phyloP scores from a whole-genome alignment of 1,140 invertebrate species.

The Monomorium pharaonis region DNA sequence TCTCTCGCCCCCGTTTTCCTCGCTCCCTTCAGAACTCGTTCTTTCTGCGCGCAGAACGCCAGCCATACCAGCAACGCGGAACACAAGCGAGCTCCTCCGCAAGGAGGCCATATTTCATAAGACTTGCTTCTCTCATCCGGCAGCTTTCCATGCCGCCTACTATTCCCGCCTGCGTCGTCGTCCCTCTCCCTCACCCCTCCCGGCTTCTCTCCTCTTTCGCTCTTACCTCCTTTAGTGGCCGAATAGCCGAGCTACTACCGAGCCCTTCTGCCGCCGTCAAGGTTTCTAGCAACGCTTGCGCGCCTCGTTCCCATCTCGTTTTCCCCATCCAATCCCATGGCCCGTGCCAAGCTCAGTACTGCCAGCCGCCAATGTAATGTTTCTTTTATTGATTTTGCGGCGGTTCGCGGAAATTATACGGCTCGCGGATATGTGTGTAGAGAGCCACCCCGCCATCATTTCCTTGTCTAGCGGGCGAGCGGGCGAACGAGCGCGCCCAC shows the following conservation, averaged over 20 bases:
- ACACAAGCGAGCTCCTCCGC: slow-evolving; percentile 75
- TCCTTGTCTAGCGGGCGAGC: slow-evolving; percentile 44
- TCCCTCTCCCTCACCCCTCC: slow-evolving; percentile 1
- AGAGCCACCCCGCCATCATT: slow-evolving; percentile 50
- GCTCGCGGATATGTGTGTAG: slow-evolving; percentile 72
- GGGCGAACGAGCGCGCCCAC: slow-evolving; percentile 18
- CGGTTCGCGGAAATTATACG: slow-evolving; percentile 83
- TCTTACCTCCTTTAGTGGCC: slow-evolving; percentile 74
- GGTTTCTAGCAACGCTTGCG: slow-evolving; percentile 83
- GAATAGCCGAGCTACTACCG: slow-evolving; percentile 71
- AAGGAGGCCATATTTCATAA: slow-evolving; percentile 85
- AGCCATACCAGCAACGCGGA: slow-evolving; percentile 53
- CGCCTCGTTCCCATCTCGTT: slow-evolving; percentile 82
- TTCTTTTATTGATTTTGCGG: slow-evolving; percentile 86
- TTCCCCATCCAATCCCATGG: slow-evolving; percentile 81
- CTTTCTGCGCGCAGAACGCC: slow-evolving; percentile 46
- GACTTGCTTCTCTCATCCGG: slow-evolving; percentile 75
- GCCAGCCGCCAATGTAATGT: slow-evolving; percentile 85
- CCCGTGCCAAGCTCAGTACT: slow-evolving; percentile 77
- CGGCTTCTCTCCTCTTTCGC: slow-evolving; percentile 59
- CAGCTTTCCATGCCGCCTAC: slow-evolving; percentile 79
- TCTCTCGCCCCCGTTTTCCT: slow-evolving; percentile 5
- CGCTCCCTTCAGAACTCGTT: slow-evolving; percentile 50
- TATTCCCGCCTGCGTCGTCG: slow-evolving; percentile 45
- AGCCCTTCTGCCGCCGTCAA: slow-evolving; percentile 71